These are phyloP conservation scores for Epinotia ramella DNA, from an alignment of 2,888 invertebrate genomes.

Conservation along the genomic window DNA sequence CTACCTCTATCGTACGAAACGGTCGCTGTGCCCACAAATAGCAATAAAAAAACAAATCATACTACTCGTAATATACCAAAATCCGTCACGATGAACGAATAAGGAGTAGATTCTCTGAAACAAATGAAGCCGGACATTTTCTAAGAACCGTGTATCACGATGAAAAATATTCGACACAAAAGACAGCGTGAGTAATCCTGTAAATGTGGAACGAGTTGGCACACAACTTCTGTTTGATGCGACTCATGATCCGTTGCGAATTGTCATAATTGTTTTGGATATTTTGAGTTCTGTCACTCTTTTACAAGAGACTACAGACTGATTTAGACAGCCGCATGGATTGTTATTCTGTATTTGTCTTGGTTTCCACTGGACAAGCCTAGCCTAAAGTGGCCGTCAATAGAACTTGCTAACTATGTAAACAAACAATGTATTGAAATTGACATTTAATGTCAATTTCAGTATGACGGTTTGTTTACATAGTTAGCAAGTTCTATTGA, in stretches of 20 bases:
- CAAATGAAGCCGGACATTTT: conserved; percentile 38
- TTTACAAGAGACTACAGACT: neutral
- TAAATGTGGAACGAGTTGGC: conserved; percentile 36
- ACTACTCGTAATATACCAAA: neutral
- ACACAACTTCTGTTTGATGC: conserved; percentile 38
- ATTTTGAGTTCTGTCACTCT: neutral
- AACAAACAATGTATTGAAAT: too few species aligned
- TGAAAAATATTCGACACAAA: conserved; percentile 39
- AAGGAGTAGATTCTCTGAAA: conserved; percentile 34
- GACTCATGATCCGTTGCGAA: conserved; percentile 14
- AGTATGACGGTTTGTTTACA: too few species aligned
- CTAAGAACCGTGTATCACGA: conserved; percentile 35
- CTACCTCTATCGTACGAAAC: neutral
- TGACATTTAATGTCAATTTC: too few species aligned
- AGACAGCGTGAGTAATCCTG: conserved; percentile 35
- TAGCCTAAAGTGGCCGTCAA: too few species aligned
- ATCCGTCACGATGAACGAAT: conserved; percentile 23
- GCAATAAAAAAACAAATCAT: conserved; percentile 12
- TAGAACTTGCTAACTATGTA: too few species aligned
- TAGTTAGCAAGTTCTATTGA: too few species aligned
- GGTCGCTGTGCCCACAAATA: neutral
- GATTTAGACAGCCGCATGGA: too few species aligned
- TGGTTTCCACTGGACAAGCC: too few species aligned
- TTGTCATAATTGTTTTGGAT: neutral
- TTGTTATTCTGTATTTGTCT: too few species aligned